These are phyloP conservation scores for Pectinophora gossypiella DNA, from an alignment of 1,140 invertebrate species.

Conservation along the genomic window DNA sequence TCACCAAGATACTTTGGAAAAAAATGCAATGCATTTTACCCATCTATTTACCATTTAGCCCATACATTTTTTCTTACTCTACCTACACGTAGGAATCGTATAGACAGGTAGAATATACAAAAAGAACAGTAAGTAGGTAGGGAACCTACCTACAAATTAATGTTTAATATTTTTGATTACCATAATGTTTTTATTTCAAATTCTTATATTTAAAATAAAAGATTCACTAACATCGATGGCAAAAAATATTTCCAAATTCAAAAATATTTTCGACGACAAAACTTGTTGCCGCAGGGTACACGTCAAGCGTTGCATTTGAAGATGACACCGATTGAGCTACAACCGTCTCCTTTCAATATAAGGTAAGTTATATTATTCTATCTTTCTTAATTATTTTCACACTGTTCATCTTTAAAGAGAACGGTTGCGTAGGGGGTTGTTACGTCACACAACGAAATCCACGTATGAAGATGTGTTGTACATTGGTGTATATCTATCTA, in stretches of 20 bases:
- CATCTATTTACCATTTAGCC: too few species aligned
- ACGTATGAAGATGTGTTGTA: slow-evolving; percentile 29
- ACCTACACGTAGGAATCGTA: too few species aligned
- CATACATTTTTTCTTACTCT: too few species aligned
- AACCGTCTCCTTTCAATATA: slow-evolving; percentile 61
- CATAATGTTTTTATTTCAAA: too few species aligned
- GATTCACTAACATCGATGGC: too few species aligned
- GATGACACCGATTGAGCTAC: slow-evolving; percentile 52
- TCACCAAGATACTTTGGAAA: too few species aligned
- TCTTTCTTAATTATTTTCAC: slow-evolving; percentile 47
- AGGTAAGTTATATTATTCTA: slow-evolving; percentile 51
- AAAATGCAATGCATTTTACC: too few species aligned
- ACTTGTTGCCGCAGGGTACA: slow-evolving; percentile 56
- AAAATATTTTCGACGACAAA: slow-evolving; percentile 18
- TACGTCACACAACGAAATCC: slow-evolving; percentile 50
- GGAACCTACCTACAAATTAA: too few species aligned
- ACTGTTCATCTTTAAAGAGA: slow-evolving; percentile 40
- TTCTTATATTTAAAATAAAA: too few species aligned
- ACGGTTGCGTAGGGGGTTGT: slow-evolving; percentile 40
- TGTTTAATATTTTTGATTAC: too few species aligned
- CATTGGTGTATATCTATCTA: slow-evolving; percentile 35
- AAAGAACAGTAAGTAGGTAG: too few species aligned
- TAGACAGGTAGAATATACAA: too few species aligned
- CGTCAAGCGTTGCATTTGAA: slow-evolving; percentile 54
- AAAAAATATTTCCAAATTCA: not conserved